Conservation (phyloP, 2,888 invertebrate species). For the Zelleria hepariella region DNA sequence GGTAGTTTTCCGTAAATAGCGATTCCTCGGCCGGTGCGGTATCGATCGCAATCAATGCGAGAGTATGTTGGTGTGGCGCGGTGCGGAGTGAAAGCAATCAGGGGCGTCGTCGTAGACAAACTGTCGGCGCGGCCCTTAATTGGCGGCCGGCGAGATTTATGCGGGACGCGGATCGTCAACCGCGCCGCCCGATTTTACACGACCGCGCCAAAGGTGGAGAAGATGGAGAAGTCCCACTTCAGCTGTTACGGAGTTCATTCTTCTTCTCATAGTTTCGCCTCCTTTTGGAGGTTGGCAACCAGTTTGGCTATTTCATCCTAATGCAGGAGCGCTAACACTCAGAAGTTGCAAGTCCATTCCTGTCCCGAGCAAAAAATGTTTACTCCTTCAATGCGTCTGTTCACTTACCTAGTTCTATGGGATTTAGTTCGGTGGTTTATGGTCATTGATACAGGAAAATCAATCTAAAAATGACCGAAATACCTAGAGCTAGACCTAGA, state of each 20-base stretch:
- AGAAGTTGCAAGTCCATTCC: too few species aligned
- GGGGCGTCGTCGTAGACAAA: constrained; percentile 68
- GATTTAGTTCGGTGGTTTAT: too few species aligned
- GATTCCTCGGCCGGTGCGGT: neutral
- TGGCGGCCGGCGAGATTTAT: constrained; percentile 71
- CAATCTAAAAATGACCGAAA: too few species aligned
- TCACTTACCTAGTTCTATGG: too few species aligned
- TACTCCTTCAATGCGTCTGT: too few species aligned
- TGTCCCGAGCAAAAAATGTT: too few species aligned
- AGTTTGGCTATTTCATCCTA: too few species aligned
- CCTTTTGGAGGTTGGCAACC: too few species aligned
- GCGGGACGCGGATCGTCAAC: constrained; percentile 60
- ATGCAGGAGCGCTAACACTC: too few species aligned
- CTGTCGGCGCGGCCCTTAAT: constrained; percentile 68
- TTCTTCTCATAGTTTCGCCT: too few species aligned
- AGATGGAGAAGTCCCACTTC: neutral
- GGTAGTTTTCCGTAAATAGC: neutral
- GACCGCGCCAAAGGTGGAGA: constrained; percentile 16
- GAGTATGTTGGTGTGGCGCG: neutral
- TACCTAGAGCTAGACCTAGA: too few species aligned
- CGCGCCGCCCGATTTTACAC: constrained; percentile 36
- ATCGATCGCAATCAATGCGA: constrained; percentile 1
- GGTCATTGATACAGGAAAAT: too few species aligned
- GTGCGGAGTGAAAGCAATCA: constrained; percentile 62
- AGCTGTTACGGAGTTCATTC: neutral